Evolutionary conservation across 2,888 invertebrate genomes (phyloP), one percentile per base, ranked within the genome.

Genomic region (Hirtodrosophila confusa): DNA sequence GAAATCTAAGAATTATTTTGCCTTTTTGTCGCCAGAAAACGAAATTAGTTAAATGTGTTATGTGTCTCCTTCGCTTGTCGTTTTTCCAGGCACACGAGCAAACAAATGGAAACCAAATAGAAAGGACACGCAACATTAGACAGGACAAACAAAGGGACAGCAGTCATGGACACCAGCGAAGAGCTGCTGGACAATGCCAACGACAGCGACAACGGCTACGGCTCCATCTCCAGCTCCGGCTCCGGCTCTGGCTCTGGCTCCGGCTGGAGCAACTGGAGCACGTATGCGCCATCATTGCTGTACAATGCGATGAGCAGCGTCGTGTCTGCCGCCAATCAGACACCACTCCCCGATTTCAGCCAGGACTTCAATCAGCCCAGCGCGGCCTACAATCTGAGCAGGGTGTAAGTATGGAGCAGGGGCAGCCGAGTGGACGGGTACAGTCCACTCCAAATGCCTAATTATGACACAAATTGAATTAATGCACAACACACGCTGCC

Each of bases 81-180:
- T 67, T 64, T 62, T 84, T 62, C 12, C 87, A 84, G 80, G 69
- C 70, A 44, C 48, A 55, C 48, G 40, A 60, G 63, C 74, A 67
- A 53, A 67, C 78, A 84, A 84, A 82, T 88, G 82, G 87, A 73
- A 84, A 53, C 63, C 88, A 88, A 88, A 86, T 82, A 82, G 54
- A 61, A 43, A 40, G 77, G 85, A 69, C 60, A 80, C 85, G 85
- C 69, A 62, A 77, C 82, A 82, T 86, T 88, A 84, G 78, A 43
- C 65, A 63, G 35, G 12, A 64, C 58, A 78, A 74, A 69, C 10
- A 54, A 53, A 54, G 12, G 37, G 35, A 11, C 6, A 64, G 43
- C 41, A 47, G 44, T 11, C 51, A 74, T 74, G 74, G 78, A 67
- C 3, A 64, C 43, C 54, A 63, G 54, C 43, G 71, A 63, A 24